Base-by-base conservation (phyloP, 1,140 invertebrate species). In the Drosophila seguyi region DNA sequence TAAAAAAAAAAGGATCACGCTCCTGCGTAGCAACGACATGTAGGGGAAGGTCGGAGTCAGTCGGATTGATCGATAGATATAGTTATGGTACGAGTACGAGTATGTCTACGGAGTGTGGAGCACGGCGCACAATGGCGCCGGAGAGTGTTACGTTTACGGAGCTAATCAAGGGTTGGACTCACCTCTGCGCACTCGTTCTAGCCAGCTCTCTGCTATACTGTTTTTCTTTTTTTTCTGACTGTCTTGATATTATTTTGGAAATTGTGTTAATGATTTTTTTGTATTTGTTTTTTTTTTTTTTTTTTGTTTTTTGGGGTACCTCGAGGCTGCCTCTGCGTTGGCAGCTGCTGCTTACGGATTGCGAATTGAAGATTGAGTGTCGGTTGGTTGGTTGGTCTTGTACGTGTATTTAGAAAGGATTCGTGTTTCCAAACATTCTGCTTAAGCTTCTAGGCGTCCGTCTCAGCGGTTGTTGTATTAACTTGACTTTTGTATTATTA, bases 271-370 rank as follows among this genome's bases (percentile, higher is more conserved):
- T 80, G 61, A 42, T 67, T 53, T 67, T 62, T 52, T 14, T 27
- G 25, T 53, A 20, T 59, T 52, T n/a, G 27, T 48, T 7, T 66
- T 58, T 69, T 63, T 81, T 75, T 72, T n/a, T n/a, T n/a, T n/a
- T n/a, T n/a, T 48, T 48, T 7, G 65, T 58, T 69, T 63, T 81
- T 75, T 72, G 56, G 83, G 78, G 79, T 91, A 91, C 90, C 90
- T 91, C 84, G 75, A 77, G 79, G 77, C 75, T 81, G 67, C 29
- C 36, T 50, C 6, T 67, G 36, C 65, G 14, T 7, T 36, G 56
- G 31, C 50, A 50, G 45, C 47, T 56, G 34, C 60, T 63, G 59
- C 60, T 67, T 67, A 31, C 27, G 47, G 34, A 34, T 59, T 50
- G 76, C 44, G 29, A 44, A 44, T 61, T 31, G 58, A 27, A 52